Evolutionary conservation across 2,113 vertebrate genomes (phyloP).

Genomic region (Notarius quadriscutis): DNA sequence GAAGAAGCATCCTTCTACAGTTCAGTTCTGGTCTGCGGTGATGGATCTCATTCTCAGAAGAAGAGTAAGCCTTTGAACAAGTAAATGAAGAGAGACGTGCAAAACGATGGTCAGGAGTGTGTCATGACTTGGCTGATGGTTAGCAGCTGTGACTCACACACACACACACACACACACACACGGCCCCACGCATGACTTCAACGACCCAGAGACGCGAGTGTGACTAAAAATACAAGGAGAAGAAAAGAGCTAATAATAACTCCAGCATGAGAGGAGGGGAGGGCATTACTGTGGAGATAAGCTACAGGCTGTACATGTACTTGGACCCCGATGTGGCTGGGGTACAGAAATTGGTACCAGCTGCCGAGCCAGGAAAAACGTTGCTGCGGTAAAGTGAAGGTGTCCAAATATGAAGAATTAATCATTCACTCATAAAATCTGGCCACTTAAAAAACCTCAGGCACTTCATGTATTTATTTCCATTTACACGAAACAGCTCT

Average conservation of each 20-base stretch:
- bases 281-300: conserved; percentile 74
- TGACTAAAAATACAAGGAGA: conserved; percentile 73
- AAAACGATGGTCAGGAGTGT: conserved; percentile 24
- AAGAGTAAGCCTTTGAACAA: conserved; percentile 35
- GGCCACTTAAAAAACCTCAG: conserved; percentile 74
- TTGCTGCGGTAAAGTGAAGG: conserved; percentile 68
- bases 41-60: conserved; percentile 27
- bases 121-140: conserved; percentile 46
- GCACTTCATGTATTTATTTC: conserved; percentile 72
- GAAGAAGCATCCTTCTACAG: conserved; percentile 29
- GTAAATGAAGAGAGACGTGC: conserved; percentile 39
- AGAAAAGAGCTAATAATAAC: conserved; percentile 72
- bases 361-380: conserved; percentile 73
- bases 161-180: conserved; percentile 20
- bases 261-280: conserved; percentile 66
- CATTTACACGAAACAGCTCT: conserved; percentile 67
- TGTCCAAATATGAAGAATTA: conserved; percentile 74
- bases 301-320: conserved; percentile 71
- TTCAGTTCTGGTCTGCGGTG: conserved; percentile 40
- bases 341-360: conserved; percentile 77
- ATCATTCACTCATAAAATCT: conserved; percentile 76
- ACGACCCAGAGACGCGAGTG: conserved; percentile 67
- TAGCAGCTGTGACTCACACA: conserved; percentile 46
- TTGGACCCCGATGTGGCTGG: conserved; percentile 65
- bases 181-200: conserved; percentile 60